Base-by-base conservation (phyloP, 1,140 invertebrate species). In the Trichogramma pretiosum region DNA sequence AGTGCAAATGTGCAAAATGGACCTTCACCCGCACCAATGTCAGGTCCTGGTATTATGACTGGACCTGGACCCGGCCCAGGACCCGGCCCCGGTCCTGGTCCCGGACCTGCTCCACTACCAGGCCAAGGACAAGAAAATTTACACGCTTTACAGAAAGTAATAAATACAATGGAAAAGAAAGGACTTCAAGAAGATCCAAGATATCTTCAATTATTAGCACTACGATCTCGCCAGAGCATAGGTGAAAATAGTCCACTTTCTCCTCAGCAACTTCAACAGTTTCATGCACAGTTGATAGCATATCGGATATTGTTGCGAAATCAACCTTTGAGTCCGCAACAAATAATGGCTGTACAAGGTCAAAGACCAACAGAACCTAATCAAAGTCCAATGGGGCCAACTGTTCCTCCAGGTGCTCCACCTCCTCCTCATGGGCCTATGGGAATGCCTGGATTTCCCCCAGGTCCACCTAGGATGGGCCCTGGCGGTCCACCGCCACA, bases 121-220 rank as follows among this genome's bases (percentile, higher is more conserved):
- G 34, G 56, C n/a, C 53, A 58, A 3, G 58, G 56, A 3, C 83
- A 88, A 58, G 87, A 90, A 53, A 88, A 87, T 67, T 63, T 90
- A 1, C 84, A 84, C 59, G 87, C 87, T 1, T 61, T 93, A 5
- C 89, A 92, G 60, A 78, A 87, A 52, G 87, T 88, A 7, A 91
- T 93, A 23, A 87, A 89, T 57, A 84, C 86, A 0, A 93, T 94
- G 89, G 91, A 96, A 70, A 91, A 94, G 60, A 93, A 92, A 61
- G 91, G 91, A 0, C 68, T 94, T 55, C 88, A 91, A 62, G 87
- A 93, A 62, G 91, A 94, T 72, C 89, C 90, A 0, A 76, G 90
- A 36, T 94, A 93, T 66, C 84, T 85, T 1, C 88, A 93, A 57
- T 67, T 94, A 18, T 68, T 93, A 26, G 86, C 87, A 5, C 76